Conservation (phyloP, 2,888 invertebrate genomes). For the Physocephala rufipes region DNA sequence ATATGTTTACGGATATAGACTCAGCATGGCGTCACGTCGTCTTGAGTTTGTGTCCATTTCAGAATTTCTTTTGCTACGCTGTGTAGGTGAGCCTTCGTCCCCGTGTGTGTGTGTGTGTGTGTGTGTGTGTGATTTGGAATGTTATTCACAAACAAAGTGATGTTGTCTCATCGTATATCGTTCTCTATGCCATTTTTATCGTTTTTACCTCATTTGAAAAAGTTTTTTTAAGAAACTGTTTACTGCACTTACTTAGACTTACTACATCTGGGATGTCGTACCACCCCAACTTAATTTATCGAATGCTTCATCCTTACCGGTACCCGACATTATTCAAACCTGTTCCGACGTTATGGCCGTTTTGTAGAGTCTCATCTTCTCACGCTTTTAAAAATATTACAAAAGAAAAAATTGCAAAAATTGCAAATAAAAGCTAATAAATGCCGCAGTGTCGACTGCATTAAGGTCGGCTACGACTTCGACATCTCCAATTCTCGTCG, state of each 20-base stretch:
- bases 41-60: slow-evolving; percentile 18
- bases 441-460: slow-evolving; percentile 1
- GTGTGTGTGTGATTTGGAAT: not conserved
- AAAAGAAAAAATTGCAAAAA: not conserved
- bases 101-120: slow-evolving; percentile 7
- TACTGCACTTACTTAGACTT: not conserved
- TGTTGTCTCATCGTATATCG: slow-evolving; percentile 35
- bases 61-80: not conserved
- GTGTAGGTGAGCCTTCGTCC: slow-evolving; percentile 7
- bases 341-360: too few relatives aligned
- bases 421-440: slow-evolving; percentile 12
- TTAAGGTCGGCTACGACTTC: not conserved
- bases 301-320: too few relatives aligned
- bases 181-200: slow-evolving; percentile 39
- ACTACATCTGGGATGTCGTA: too few relatives aligned
- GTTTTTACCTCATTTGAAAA: slow-evolving; percentile 38
- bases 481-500: not conserved
- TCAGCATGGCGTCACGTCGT: slow-evolving; percentile 42
- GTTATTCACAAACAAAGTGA: slow-evolving; percentile 32
- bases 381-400: too few relatives aligned
- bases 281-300: too few relatives aligned
- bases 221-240: slow-evolving; percentile 15
- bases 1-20: too few relatives aligned
- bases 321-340: too few relatives aligned
- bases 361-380: slow-evolving; percentile 16